Conservation (phyloP, 2,888 invertebrate species). For the Belgica antarctica region DNA sequence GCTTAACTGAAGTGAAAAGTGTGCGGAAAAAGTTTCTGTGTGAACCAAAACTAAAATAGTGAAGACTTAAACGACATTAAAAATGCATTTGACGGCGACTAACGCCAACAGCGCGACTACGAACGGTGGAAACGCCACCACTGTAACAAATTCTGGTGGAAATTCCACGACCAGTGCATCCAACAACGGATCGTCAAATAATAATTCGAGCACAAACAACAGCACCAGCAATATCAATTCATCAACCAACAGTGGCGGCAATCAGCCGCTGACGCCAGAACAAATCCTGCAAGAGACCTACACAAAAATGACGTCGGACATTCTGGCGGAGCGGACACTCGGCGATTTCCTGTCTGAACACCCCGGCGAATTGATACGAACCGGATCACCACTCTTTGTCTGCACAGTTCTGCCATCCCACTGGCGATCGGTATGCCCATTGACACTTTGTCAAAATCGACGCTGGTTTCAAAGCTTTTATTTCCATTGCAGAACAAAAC, state of each 20-base stretch:
- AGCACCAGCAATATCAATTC: slow-evolving; percentile 50
- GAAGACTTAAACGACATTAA: background rate
- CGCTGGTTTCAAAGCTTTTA: too few species aligned
- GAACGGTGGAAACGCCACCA: slow-evolving; percentile 30
- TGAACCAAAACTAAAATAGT: slow-evolving; percentile 10
- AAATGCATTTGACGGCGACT: slow-evolving; percentile 43
- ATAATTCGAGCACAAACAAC: slow-evolving; percentile 47
- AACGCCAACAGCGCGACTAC: slow-evolving; percentile 45
- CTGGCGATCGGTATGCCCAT: slow-evolving; percentile 71
- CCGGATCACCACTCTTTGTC: slow-evolving; percentile 90
- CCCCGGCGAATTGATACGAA: slow-evolving; percentile 87
- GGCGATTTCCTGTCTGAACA: slow-evolving; percentile 86
- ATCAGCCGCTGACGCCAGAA: slow-evolving; percentile 69
- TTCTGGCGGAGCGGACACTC: slow-evolving; percentile 80
- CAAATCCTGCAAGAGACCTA: slow-evolving; percentile 74
- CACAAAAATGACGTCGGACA: slow-evolving; percentile 87
- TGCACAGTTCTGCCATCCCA: slow-evolving; percentile 94
- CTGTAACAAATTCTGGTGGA: slow-evolving; percentile 46
- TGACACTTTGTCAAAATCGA: too few species aligned
- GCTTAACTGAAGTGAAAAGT: background rate
- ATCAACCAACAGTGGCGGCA: slow-evolving; percentile 59
- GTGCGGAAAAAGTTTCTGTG: background rate
- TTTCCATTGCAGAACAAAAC: slow-evolving; percentile 72
- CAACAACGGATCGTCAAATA: slow-evolving; percentile 48
- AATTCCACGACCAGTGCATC: slow-evolving; percentile 37